phyloP scores from a whole-genome alignment of 2,888 invertebrate species.

The Himalopsyche anomala region DNA sequence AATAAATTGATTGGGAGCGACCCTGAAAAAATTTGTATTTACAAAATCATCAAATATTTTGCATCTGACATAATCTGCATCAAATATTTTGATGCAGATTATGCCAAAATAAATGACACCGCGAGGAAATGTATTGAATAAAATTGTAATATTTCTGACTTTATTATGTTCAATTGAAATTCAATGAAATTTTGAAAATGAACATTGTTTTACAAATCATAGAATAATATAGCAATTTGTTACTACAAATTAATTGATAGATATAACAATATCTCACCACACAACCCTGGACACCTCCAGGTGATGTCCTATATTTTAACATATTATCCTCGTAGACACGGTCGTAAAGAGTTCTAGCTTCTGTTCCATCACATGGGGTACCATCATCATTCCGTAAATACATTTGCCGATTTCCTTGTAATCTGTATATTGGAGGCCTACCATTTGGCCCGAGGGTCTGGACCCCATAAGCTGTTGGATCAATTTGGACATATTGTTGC shows the following conservation, averaged over 20 bases:
- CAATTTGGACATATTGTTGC: constrained; percentile 63
- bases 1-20: not conserved
- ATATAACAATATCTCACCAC: constrained; percentile 51
- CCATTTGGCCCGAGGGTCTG: constrained; percentile 54
- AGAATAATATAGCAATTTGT: too few species aligned
- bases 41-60: too few species aligned
- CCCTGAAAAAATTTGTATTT: too few species aligned
- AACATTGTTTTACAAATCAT: too few species aligned
- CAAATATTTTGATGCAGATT: too few species aligned
- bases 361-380: constrained; percentile 44
- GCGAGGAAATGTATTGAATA: too few species aligned
- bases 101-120: too few species aligned
- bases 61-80: too few species aligned
- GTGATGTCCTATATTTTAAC: constrained; percentile 73
- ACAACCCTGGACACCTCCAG: constrained; percentile 51
- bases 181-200: too few species aligned
- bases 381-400: constrained; percentile 50
- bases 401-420: constrained; percentile 51
- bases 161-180: too few species aligned
- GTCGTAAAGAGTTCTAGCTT: constrained; percentile 69
- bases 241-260: too few species aligned
- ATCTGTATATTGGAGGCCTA: constrained; percentile 55
- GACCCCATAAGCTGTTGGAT: constrained; percentile 60
- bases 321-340: constrained; percentile 76
- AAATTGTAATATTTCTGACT: too few species aligned